Evolutionary conservation across 2,797 vertebrate genomes (phyloP).

Genomic region (Strix occidentalis): DNA sequence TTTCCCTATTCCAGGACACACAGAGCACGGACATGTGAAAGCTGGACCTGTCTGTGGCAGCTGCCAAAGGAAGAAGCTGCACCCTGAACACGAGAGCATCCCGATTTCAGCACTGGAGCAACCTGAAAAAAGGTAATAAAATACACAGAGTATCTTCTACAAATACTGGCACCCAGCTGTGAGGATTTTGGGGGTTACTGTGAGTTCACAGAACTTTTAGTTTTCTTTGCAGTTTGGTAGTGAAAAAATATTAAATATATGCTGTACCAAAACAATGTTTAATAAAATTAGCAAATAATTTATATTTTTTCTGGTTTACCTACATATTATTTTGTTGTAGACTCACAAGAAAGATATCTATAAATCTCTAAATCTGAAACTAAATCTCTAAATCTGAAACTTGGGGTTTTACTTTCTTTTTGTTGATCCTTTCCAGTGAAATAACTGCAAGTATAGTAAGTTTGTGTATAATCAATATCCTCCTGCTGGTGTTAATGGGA

Average conservation of each 20-base stretch:
- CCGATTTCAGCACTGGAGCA: background rate
- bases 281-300: background rate
- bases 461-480: background rate
- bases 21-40: accelerated
- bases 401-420: background rate
- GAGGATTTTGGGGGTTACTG: background rate
- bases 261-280: background rate
- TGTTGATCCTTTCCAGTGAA: background rate
- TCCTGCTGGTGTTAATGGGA: background rate
- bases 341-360: background rate
- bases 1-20: background rate
- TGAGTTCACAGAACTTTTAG: background rate
- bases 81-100: too few species aligned
- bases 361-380: background rate
- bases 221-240: accelerated
- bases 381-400: background rate
- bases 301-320: background rate
- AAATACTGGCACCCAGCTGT: accelerated
- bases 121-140: background rate
- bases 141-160: background rate
- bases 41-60: background rate
- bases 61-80: background rate
- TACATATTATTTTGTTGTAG: background rate
- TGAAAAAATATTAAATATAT: background rate
- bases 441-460: background rate